Evolutionary conservation across 2,113 vertebrate genomes (phyloP).

Genomic region (Coturnix japonica): DNA sequence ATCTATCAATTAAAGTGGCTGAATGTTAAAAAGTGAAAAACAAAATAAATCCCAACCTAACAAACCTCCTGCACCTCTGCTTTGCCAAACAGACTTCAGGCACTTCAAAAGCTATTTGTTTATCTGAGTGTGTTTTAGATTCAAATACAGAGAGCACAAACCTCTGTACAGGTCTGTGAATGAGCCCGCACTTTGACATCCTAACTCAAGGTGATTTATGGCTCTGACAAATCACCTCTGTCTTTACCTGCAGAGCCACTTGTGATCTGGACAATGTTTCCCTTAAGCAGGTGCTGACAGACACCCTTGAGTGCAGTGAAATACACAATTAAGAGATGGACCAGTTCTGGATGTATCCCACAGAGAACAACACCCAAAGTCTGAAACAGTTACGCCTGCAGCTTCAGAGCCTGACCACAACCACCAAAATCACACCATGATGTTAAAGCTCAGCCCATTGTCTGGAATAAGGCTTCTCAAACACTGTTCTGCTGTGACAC

Average conservation of each 20-base stretch:
- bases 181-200: accelerated
- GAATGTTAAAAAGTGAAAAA: neutral
- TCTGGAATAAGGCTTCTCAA: neutral
- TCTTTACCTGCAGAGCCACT: neutral
- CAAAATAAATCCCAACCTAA: neutral
- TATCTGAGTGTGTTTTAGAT: neutral
- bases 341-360: neutral
- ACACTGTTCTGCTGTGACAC: neutral
- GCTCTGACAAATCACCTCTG: neutral
- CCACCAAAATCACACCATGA: neutral
- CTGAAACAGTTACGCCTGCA: accelerated
- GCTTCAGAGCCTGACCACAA: neutral
- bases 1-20: neutral
- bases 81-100: neutral
- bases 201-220: accelerated
- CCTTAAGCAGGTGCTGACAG: neutral
- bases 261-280: neutral
- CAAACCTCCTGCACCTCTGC: neutral
- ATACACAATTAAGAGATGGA: neutral
- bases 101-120: neutral
- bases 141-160: neutral
- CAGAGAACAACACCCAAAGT: neutral
- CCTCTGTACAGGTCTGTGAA: neutral
- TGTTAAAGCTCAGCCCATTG: neutral
- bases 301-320: neutral